Conservation (phyloP, 2,888 invertebrate genomes). For the Acleris emargana region DNA sequence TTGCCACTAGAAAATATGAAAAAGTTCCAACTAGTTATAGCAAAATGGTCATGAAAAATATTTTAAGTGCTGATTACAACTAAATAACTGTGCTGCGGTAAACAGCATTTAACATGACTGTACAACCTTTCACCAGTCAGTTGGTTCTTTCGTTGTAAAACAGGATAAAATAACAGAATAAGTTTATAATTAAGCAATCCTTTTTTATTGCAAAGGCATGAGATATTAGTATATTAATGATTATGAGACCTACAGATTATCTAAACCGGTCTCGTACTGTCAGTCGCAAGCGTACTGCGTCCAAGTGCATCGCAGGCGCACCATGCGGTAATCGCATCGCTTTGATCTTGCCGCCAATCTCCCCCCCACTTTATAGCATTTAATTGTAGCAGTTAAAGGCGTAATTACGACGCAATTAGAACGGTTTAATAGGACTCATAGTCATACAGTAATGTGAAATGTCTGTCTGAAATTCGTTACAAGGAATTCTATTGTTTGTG, state of each 20-base stretch:
- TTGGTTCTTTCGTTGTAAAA: no score
- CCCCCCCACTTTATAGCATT: constrained; percentile 54
- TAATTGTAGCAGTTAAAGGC: constrained; percentile 61
- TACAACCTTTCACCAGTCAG: no score
- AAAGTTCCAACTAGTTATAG: no score
- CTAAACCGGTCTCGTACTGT: constrained; percentile 5
- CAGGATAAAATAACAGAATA: no score
- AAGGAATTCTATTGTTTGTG: constrained; percentile 9
- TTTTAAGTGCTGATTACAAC: no score
- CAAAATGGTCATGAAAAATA: no score
- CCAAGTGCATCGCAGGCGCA: constrained; percentile 56
- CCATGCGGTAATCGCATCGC: constrained; percentile 62
- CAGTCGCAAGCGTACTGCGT: neutral
- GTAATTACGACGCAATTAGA: constrained; percentile 57
- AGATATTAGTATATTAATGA: no score
- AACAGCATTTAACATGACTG: no score
- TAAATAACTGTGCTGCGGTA: no score
- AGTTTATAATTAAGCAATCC: no score
- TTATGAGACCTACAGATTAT: neutral
- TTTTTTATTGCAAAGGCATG: no score
- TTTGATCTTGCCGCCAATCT: constrained; percentile 67
- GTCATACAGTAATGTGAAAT: neutral
- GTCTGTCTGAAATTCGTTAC: constrained; percentile 18
- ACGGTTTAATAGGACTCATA: constrained; percentile 34
- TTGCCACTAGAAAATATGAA: no score